phyloP scores from a whole-genome alignment of 2,797 vertebrate species.

The Halcyon smyrnensis region DNA sequence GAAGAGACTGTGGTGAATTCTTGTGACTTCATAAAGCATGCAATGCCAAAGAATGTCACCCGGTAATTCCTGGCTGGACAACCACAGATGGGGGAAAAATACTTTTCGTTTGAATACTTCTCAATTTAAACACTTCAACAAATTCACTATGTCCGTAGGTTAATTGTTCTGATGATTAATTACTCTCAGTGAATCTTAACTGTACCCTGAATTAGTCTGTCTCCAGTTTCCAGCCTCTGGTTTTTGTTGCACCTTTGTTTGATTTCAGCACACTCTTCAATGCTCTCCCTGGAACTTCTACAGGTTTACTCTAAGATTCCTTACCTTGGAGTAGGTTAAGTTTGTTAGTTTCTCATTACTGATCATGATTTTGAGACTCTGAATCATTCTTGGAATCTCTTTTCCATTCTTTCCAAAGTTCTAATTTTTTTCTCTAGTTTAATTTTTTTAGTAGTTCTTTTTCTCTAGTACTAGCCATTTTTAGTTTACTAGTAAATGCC shows the following conservation, averaged over 20 bases:
- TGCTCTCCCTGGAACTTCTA: background rate
- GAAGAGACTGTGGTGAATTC: background rate
- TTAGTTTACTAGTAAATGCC: background rate
- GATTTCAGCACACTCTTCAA: background rate
- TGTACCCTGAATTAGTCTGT: background rate
- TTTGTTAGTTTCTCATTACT: background rate
- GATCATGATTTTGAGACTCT: background rate
- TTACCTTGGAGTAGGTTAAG: background rate
- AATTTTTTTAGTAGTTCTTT: background rate
- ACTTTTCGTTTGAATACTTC: background rate
- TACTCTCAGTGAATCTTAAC: background rate
- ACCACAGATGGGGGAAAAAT: background rate
- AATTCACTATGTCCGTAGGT: background rate
- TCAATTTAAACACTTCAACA: background rate
- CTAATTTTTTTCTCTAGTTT: background rate
- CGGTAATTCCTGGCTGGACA: background rate
- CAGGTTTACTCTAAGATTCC: background rate
- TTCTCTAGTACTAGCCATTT: background rate
- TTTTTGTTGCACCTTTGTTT: background rate
- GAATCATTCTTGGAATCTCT: background rate
- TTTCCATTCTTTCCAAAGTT: background rate
- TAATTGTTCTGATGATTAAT: conserved; percentile 20
- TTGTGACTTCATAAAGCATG: background rate
- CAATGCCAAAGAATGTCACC: background rate
- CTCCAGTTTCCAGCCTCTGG: background rate